phyloP scores from a whole-genome alignment of 2,113 vertebrate genomes.

The Apodemus sylvaticus region DNA sequence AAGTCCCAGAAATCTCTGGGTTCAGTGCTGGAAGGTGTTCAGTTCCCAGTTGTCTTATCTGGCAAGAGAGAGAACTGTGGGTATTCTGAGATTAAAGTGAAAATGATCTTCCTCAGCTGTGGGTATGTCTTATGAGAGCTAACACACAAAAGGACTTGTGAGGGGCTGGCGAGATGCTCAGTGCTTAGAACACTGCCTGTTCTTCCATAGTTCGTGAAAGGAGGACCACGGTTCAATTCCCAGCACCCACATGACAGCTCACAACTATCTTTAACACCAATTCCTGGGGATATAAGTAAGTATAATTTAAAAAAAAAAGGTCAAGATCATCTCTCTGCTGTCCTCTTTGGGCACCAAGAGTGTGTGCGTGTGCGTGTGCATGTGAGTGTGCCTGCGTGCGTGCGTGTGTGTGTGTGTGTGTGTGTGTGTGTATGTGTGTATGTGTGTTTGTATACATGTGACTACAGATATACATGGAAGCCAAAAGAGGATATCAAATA shows the following conservation, averaged over 20 bases:
- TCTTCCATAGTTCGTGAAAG: background rate
- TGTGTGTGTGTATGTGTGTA: no score
- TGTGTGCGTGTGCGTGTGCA: no score
- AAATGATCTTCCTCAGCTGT: background rate
- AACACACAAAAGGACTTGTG: background rate
- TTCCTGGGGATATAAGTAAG: background rate
- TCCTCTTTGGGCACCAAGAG: background rate
- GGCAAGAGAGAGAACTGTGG: background rate
- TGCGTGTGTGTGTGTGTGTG: background rate
- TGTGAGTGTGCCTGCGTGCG: background rate
- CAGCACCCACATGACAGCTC: background rate
- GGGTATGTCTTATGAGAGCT: background rate
- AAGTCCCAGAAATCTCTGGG: background rate
- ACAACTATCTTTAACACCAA: background rate
- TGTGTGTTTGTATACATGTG: background rate
- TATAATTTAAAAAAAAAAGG: no score
- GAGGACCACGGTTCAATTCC: background rate
- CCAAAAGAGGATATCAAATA: background rate
- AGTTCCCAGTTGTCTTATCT: background rate
- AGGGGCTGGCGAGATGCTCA: background rate
- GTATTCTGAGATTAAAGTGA: constrained; percentile 10
- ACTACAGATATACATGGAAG: background rate
- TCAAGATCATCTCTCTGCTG: background rate
- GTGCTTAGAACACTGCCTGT: background rate
- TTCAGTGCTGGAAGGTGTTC: background rate